phyloP scores from a whole-genome alignment of 2,113 vertebrate species.

The Tenrec ecaudatus region DNA sequence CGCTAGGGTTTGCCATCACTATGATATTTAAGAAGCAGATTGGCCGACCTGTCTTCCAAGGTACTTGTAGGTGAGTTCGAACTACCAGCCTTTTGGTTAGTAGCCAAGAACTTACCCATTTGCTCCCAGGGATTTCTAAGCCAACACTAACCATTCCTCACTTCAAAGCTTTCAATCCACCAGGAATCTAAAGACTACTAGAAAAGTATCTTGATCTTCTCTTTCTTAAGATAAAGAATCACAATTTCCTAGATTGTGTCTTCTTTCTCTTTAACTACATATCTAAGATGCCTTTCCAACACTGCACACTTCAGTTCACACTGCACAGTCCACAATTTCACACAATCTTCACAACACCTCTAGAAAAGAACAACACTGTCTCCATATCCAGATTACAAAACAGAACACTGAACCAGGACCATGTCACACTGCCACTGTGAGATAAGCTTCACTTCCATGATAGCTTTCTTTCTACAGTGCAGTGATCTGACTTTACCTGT shows the following conservation, averaged over 20 bases:
- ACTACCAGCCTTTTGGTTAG: neutral
- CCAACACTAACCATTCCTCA: neutral
- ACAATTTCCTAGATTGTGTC: neutral
- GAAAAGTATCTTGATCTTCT: neutral
- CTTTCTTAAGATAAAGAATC: neutral
- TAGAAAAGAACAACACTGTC: neutral
- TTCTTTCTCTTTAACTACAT: neutral
- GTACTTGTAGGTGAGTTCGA: neutral
- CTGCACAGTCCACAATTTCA: neutral
- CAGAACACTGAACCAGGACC: neutral
- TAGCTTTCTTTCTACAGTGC: neutral
- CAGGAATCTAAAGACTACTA: neutral
- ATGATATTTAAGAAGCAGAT: neutral
- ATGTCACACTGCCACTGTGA: neutral
- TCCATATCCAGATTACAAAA: neutral
- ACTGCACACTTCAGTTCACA: neutral
- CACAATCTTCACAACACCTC: neutral
- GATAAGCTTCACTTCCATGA: neutral
- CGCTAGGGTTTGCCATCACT: neutral
- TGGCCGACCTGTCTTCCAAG: neutral
- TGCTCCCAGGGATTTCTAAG: neutral
- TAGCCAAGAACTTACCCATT: neutral
- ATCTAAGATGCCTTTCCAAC: neutral
- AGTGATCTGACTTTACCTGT: neutral
- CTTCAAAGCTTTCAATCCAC: conserved; percentile 22